A percentile compares a stretch with the other conserved stretches of the same genome.
phyloP scores from a whole-genome alignment of 2,797 vertebrate genomes.

The Discoglossus pictus region DNA sequence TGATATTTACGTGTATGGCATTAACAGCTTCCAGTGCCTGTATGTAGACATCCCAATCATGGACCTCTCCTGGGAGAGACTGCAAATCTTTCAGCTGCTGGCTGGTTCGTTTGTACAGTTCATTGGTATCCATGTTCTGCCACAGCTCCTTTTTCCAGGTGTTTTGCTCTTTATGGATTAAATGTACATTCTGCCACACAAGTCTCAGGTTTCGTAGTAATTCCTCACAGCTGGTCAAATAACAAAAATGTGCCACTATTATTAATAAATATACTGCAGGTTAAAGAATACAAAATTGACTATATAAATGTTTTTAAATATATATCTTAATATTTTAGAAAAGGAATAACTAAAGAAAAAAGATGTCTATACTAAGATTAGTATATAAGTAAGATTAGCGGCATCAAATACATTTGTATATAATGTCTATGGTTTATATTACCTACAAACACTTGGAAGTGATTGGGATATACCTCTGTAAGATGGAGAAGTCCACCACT shows the following conservation, averaged over 20 bases:
- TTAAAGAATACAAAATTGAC: no score
- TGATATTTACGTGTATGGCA: slow-evolving; percentile 41
- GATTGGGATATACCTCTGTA: slow-evolving; percentile 40
- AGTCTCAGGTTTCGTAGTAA: slow-evolving; percentile 38
- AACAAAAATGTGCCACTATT: no score
- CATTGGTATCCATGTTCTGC: slow-evolving; percentile 42
- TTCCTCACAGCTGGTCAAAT: slow-evolving; percentile 34
- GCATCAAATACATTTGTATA: neutral
- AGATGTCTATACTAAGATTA: no score
- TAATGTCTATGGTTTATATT: neutral
- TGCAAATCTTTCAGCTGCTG: slow-evolving; percentile 34
- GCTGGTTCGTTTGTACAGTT: slow-evolving; percentile 23
- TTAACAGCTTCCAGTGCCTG: slow-evolving; percentile 32
- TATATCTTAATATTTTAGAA: no score
- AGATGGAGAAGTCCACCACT: slow-evolving; percentile 49
- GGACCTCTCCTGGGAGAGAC: slow-evolving; percentile 41
- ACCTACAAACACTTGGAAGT: slow-evolving; percentile 1
- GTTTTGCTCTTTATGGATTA: slow-evolving; percentile 31
- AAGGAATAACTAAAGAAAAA: no score
- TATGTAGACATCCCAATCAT: slow-evolving; percentile 36
- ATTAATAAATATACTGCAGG: no score
- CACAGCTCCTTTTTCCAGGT: slow-evolving; percentile 43
- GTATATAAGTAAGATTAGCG: no score
- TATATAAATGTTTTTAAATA: no score
- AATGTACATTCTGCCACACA: slow-evolving; percentile 44